These are phyloP conservation scores for Samia ricini DNA, from an alignment of 1,140 invertebrate species.

Conservation along the genomic window DNA sequence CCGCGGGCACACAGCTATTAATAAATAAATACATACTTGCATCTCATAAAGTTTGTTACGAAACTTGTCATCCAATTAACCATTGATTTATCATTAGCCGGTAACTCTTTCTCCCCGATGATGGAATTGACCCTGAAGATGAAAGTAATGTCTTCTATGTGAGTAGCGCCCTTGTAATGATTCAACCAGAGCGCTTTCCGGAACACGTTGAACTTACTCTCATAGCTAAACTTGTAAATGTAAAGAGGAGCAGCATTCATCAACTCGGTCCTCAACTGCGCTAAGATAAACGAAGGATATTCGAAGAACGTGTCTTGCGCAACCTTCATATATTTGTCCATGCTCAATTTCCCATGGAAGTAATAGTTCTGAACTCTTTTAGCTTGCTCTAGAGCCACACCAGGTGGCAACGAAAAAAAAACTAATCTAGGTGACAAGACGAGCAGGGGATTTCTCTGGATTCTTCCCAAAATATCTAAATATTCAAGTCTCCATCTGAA, in stretches of 20 bases:
- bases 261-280: conserved; percentile 14
- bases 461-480: conserved; percentile 10
- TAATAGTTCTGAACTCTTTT: conserved; percentile 16
- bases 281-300: conserved; percentile 30
- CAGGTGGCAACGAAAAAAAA: conserved; percentile 10
- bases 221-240: conserved; percentile 30
- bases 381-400: conserved; percentile 1
- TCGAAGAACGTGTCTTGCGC: conserved; percentile 20
- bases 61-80: conserved; percentile 3
- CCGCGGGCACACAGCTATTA: too few relatives aligned
- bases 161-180: conserved; percentile 17
- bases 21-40: conserved; percentile 1
- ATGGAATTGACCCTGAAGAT: not conserved
- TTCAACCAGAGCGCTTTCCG: conserved; percentile 8
- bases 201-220: conserved; percentile 16
- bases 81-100: not conserved
- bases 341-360: conserved; percentile 15
- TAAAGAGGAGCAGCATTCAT: conserved; percentile 15
- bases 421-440: conserved; percentile 12
- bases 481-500: conserved; percentile 19
- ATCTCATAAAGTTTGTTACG: conserved; percentile 5
- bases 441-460: conserved; percentile 7
- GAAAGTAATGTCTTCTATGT: conserved; percentile 30
- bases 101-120: not conserved
- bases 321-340: conserved; percentile 21